Evolutionary conservation across 2,888 invertebrate genomes (phyloP), one percentile per base, ranked within the genome.

Genomic region (Melanargia galathea): DNA sequence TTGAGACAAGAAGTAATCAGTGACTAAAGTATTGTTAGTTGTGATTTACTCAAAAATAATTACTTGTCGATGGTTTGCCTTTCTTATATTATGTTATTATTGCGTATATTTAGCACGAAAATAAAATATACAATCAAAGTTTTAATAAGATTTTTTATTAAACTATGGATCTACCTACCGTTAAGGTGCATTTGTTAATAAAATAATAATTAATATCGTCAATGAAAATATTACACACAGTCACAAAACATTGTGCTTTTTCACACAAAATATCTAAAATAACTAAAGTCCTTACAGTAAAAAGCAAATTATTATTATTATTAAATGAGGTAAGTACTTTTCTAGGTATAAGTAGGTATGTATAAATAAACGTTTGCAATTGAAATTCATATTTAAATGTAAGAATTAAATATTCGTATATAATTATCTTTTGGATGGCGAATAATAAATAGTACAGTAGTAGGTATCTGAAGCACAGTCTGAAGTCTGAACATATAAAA

Each of bases 41-140:
- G 56, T 56, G 30, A 43, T 56, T 56, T 43, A 56, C 56, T 18
- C 26, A 26, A 22, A 49, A 10, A 3, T 51, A 51, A 18, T 16
- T 30, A 35, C 13, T 30, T 52, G 33, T 33, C 33, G 22, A 54
- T 57, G 45, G 30, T 57, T 43, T 46, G 57, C 45, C 57, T 57
- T 46, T 20, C 30, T 35, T 51, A 51, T 51, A 33, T 30, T 26
- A n/a, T 16, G 18, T 10, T 22, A 11, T 46, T 30, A 46, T 20
- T 46, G 45, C 16, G 30, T 45, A 57, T 57, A 38, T 56, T 56
- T 56, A 57, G 57, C 57, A 46, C 40, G 18, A 20, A 57, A 57
- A 57, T 57, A 57, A 55, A 55, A 52, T 43, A 45, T 46, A 57
- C 57, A 45, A 57, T 57, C 45, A 52, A 52, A 35, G 18, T 35